A percentile compares a stretch with the other conserved stretches of the same genome.
These are phyloP conservation scores for Silurus lanzhouensis DNA, from an alignment of 2,797 vertebrate genomes.

Conservation along the genomic window DNA sequence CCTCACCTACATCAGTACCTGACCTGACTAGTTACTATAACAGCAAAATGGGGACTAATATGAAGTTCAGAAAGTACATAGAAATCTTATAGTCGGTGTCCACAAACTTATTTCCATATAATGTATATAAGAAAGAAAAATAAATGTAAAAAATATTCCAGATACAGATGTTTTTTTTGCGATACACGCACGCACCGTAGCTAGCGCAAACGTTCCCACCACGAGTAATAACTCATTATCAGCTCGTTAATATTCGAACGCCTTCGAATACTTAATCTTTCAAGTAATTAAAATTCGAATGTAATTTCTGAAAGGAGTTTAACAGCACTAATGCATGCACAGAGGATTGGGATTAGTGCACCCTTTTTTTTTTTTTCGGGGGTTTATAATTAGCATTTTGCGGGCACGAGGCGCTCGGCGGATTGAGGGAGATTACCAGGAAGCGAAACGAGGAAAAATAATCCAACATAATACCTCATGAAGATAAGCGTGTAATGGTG, in stretches of 20 bases:
- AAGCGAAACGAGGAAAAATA: constrained; percentile 25
- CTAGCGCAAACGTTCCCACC: background rate
- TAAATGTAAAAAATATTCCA: no score
- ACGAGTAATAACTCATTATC: constrained; percentile 14
- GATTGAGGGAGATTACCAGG: constrained; percentile 15
- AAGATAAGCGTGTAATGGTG: constrained; percentile 5
- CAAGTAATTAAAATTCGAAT: constrained; percentile 29
- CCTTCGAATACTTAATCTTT: constrained; percentile 23
- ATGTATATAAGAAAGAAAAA: background rate
- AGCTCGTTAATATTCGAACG: constrained; percentile 13
- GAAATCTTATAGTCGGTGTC: no score
- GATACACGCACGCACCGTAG: background rate
- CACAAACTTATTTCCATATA: no score
- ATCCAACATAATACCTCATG: constrained; percentile 7
- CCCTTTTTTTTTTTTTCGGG: background rate
- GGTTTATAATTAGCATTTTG: constrained; percentile 33
- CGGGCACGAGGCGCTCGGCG: background rate
- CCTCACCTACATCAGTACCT: no score
- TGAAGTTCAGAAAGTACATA: no score
- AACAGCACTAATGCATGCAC: constrained; percentile 22
- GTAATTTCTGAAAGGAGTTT: constrained; percentile 34
- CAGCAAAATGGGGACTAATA: no score
- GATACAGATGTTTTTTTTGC: background rate
- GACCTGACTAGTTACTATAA: no score
- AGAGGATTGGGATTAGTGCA: constrained; percentile 17